Evolutionary conservation across 2,888 invertebrate genomes (phyloP).

Genomic region (Trachelus stipa): DNA sequence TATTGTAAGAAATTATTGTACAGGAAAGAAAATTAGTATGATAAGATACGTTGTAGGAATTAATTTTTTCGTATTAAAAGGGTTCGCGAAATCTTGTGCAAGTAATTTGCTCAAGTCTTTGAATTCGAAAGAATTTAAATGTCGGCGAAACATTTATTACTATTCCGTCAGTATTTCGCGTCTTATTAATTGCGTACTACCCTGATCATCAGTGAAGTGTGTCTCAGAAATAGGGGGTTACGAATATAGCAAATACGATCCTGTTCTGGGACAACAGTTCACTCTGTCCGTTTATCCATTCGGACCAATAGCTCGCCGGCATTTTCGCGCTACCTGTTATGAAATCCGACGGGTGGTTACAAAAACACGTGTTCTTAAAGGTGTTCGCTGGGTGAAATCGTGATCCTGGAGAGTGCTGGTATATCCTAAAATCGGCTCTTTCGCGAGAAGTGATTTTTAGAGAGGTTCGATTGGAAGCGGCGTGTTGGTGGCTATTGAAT

Average conservation of each 20-base stretch:
- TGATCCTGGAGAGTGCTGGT: not conserved
- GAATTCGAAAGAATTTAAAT: not conserved
- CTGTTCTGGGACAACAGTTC: not conserved
- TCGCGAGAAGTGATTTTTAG: not conserved
- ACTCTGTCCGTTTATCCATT: not conserved
- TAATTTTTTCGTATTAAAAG: not conserved
- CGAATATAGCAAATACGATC: not conserved
- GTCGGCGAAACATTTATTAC: not conserved
- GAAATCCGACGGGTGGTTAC: slow-evolving; percentile 43
- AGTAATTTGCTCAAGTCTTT: not conserved
- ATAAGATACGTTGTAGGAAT: not conserved
- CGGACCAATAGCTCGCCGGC: slow-evolving; percentile 11
- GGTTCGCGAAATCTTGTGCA: not conserved
- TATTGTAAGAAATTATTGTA: not conserved
- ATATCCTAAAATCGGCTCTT: not conserved
- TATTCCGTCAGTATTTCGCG: not conserved
- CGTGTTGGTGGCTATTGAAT: not conserved
- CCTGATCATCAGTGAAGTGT: not conserved
- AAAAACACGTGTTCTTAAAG: slow-evolving; percentile 46
- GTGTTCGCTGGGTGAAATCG: slow-evolving; percentile 10
- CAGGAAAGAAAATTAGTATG: not conserved
- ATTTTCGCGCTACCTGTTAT: slow-evolving; percentile 55
- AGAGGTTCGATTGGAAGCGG: not conserved
- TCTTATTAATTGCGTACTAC: not conserved
- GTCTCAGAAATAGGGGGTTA: not conserved